Percentiles rank a stretch among this genome's conserved stretches.
These are phyloP conservation scores for Diplazon laetatorius DNA, from an alignment of 2,888 invertebrate species.

Conservation along the genomic window DNA sequence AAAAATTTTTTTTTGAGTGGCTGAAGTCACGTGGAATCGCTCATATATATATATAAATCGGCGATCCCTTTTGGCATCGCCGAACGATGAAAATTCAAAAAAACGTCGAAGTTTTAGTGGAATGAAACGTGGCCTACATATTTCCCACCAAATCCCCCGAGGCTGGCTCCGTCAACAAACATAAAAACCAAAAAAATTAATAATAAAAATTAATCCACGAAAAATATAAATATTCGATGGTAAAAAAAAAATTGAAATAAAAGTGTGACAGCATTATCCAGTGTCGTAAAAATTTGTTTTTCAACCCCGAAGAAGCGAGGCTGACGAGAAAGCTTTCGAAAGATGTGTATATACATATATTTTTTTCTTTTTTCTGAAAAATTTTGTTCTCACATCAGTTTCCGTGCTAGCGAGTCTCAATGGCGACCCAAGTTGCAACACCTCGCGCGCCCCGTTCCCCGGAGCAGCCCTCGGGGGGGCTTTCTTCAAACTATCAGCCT, in stretches of 20 bases:
- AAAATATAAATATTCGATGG: background rate
- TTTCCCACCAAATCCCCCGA: background rate
- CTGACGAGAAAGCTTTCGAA: background rate
- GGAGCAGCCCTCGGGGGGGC: background rate
- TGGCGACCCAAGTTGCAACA: background rate
- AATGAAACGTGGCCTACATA: background rate
- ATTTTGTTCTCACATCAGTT: constrained; percentile 18
- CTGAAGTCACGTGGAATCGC: no score
- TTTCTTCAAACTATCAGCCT: background rate
- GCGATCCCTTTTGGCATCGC: constrained; percentile 5
- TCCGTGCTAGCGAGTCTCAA: constrained; percentile 17
- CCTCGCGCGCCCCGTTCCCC: background rate
- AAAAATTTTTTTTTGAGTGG: no score
- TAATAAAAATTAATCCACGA: background rate
- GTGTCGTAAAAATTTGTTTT: constrained; percentile 14
- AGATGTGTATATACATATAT: background rate
- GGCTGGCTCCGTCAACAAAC: no score
- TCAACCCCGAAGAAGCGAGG: background rate
- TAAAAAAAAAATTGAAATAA: constrained; percentile 12
- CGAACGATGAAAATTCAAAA: background rate
- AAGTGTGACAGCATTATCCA: background rate
- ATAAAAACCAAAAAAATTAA: no score
- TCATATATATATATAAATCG: no score
- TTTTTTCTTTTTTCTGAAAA: no score
- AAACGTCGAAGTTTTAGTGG: background rate